Base-by-base conservation (phyloP, 2,797 vertebrate species). In the Gila robusta region DNA sequence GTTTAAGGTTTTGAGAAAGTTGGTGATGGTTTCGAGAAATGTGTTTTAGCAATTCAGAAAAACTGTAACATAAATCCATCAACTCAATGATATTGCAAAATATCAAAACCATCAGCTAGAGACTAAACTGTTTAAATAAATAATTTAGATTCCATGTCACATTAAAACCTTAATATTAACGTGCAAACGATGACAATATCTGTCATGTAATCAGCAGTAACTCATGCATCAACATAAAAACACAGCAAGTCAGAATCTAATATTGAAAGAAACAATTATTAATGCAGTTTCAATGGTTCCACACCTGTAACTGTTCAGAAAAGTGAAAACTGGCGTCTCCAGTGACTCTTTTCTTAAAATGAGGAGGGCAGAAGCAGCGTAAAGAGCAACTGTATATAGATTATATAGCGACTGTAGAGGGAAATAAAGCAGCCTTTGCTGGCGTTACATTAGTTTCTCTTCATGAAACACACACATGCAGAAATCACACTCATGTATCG, bases 271-370 rank as follows among this genome's bases (percentile, higher is more conserved):
- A 37, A 41, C n/a, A 14, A 4, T 28, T 39, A 17, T 35, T 4
- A 26, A 56, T 6, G 28, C 32, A 3, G 66, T 70, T 14, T 41
- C 1, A 41, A 32, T 32, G 26, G 5, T 16, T 83, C 41, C 41
- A 66, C 82, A 76, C 82, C 56, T 83, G 82, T 66, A 62, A 83
- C 56, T 9, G 37, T 64, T 21, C 3, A 9, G 26, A 47, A 59
- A 41, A 83, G 82, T 74, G 56, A 72, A 82, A 62, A 14, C 26
- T 47, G 54, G n/a, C 16, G 9, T 41, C 16, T 54, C 8, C 80
- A 41, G 35, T 39, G 37, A 59, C 52, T 82, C 17, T 41, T 35
- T 69, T 35, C 21, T 35, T 19, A 14, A 19, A 52, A 56, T 26
- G 17, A 39, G 47, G 2, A 54, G 64, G 21, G 23, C 32, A 81